A percentile compares a stretch with the other conserved stretches of the same genome.
These are phyloP conservation scores for Nezara viridula DNA, from an alignment of 2,888 invertebrate genomes.

Conservation along the genomic window DNA sequence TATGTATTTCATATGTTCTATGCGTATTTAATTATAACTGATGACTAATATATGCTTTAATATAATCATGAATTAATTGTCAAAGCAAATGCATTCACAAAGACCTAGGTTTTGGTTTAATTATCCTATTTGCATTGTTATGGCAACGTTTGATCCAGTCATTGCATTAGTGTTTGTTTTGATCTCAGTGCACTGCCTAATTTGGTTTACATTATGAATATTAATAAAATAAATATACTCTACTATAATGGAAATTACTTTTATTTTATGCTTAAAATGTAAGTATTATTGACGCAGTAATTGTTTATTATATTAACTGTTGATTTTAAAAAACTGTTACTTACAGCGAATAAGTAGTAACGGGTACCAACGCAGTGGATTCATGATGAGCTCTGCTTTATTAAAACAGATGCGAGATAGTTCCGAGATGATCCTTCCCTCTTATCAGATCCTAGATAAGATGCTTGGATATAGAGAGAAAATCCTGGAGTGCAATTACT, in stretches of 20 bases:
- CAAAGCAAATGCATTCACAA: constrained; percentile 25
- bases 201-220: background rate
- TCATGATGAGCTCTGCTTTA: background rate
- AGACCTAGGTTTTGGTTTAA: constrained; percentile 10
- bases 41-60: background rate
- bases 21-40: background rate
- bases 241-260: background rate
- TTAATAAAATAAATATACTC: background rate
- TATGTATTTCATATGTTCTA: too few relatives aligned
- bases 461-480: background rate
- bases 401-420: constrained; percentile 12
- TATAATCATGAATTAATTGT: background rate
- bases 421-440: background rate
- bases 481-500: constrained; percentile 4
- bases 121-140: constrained; percentile 20
- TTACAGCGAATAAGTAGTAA: background rate
- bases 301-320: too few relatives aligned
- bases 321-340: background rate
- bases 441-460: constrained; percentile 18
- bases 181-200: background rate
- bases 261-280: too few relatives aligned
- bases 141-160: background rate
- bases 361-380: background rate
- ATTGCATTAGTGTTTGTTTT: background rate
- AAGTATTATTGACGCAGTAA: too few relatives aligned